Percentiles rank a stretch among this genome's conserved stretches.
phyloP scores from a whole-genome alignment of 2,113 vertebrate genomes.

The Chlorodrepanis virens region DNA sequence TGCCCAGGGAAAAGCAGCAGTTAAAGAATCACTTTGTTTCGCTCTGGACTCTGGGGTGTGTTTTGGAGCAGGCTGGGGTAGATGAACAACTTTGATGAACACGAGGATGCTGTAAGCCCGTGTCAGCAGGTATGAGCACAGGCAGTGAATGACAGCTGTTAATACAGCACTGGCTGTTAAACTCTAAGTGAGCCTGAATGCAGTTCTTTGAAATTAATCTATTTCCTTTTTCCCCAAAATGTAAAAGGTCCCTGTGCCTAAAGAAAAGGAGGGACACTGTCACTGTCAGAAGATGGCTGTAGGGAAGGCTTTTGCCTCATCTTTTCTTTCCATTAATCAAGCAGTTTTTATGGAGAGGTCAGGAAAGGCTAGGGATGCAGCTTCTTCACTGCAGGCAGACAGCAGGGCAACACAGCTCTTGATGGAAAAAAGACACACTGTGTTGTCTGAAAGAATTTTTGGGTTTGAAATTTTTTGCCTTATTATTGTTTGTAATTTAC shows the following conservation, averaged over 20 bases:
- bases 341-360: neutral
- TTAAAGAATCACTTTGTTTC: constrained; percentile 19
- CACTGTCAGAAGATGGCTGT: neutral
- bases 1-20: neutral
- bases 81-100: neutral
- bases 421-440: neutral
- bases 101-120: neutral
- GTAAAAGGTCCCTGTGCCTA: neutral
- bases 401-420: neutral
- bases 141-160: constrained; percentile 20
- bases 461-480: neutral
- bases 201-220: constrained; percentile 11
- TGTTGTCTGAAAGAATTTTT: neutral
- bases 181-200: constrained; percentile 39
- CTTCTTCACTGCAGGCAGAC: neutral
- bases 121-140: neutral
- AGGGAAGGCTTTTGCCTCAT: neutral
- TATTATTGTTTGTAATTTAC: neutral
- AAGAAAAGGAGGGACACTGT: neutral
- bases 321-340: neutral
- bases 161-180: constrained; percentile 29
- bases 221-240: neutral
- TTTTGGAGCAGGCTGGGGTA: neutral
- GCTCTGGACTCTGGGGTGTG: neutral
- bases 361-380: neutral